Conservation (phyloP, 2,113 vertebrate species). For the Percina caprodes region DNA sequence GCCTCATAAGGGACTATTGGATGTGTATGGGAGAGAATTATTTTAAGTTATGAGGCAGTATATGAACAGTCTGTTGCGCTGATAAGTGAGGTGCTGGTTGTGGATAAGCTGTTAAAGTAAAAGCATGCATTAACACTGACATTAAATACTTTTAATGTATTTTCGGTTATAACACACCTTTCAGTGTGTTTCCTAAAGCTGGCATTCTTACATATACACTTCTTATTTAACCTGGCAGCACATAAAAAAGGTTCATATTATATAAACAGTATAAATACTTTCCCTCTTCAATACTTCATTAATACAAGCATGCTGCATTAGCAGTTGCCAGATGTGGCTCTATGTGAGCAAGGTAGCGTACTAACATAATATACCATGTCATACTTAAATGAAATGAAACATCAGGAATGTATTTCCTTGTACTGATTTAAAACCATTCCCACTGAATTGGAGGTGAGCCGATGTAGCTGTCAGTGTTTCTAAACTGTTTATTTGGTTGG, state of each 20-base stretch:
- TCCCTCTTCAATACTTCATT: not conserved
- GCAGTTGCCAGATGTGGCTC: slow-evolving; percentile 2
- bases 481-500: not conserved
- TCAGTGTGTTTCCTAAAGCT: slow-evolving; percentile 17
- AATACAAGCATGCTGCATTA: not conserved
- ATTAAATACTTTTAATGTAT: slow-evolving; percentile 17
- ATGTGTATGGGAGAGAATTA: not conserved
- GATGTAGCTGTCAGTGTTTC: not conserved
- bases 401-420: fast-evolving
- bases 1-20: slow-evolving; percentile 7
- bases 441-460: not conserved
- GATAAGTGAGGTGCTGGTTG: slow-evolving; percentile 63
- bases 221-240: slow-evolving; percentile 27
- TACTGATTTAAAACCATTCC: not conserved
- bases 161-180: no score
- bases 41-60: not conserved
- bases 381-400: not conserved
- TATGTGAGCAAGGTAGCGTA: not conserved
- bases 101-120: slow-evolving; percentile 39
- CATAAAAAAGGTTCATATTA: slow-evolving; percentile 11
- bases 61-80: not conserved
- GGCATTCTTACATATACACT: not conserved
- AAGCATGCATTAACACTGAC: slow-evolving; percentile 18
- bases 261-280: slow-evolving; percentile 24
- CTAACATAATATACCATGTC: not conserved